A percentile compares a stretch with the other conserved stretches of the same genome.
These are phyloP conservation scores for Calvadosia cruxmelitensis DNA, from an alignment of 30 jellyfish, hydroid and myxozoan genomes.

Conservation along the genomic window DNA sequence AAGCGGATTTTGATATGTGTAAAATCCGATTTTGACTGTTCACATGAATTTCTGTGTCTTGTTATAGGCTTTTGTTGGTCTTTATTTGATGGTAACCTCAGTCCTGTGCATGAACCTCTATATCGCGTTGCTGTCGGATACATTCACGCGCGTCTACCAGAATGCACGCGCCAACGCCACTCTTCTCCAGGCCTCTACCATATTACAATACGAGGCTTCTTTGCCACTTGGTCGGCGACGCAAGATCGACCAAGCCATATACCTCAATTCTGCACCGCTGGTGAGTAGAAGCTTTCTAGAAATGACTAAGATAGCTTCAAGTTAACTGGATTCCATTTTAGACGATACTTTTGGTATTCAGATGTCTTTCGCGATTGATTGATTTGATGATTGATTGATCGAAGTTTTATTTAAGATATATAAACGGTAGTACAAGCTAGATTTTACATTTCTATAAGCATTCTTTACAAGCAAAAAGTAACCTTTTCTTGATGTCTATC, in stretches of 20 bases:
- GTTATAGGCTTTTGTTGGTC: slow-evolving; percentile 65
- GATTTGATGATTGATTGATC: too few relatives aligned
- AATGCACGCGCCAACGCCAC: slow-evolving; percentile 95
- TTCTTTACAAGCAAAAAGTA: too few relatives aligned
- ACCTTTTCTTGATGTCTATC: too few relatives aligned
- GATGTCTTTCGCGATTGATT: too few relatives aligned
- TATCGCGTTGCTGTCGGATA: slow-evolving; percentile 85
- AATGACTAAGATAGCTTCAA: background rate
- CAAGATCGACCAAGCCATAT: slow-evolving; percentile 25
- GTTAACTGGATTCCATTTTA: too few relatives aligned
- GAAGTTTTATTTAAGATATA: too few relatives aligned
- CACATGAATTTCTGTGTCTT: background rate
- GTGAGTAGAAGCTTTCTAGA: slow-evolving; percentile 16
- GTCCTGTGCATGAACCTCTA: slow-evolving; percentile 75
- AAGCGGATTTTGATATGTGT: too few relatives aligned
- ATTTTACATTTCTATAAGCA: too few relatives aligned
- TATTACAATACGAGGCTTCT: slow-evolving; percentile 56
- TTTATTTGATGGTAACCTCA: slow-evolving; percentile 68
- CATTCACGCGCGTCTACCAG: slow-evolving; percentile 87
- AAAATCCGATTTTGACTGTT: too few relatives aligned
- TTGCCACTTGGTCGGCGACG: slow-evolving; percentile 39
- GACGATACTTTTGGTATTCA: too few relatives aligned
- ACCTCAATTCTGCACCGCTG: slow-evolving; percentile 67
- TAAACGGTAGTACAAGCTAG: too few relatives aligned
- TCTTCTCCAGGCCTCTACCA: slow-evolving; percentile 81